Evolutionary conservation across 2,113 vertebrate genomes (phyloP), one percentile per base, ranked within the genome.

Genomic region (Xyrauchen texanus): DNA sequence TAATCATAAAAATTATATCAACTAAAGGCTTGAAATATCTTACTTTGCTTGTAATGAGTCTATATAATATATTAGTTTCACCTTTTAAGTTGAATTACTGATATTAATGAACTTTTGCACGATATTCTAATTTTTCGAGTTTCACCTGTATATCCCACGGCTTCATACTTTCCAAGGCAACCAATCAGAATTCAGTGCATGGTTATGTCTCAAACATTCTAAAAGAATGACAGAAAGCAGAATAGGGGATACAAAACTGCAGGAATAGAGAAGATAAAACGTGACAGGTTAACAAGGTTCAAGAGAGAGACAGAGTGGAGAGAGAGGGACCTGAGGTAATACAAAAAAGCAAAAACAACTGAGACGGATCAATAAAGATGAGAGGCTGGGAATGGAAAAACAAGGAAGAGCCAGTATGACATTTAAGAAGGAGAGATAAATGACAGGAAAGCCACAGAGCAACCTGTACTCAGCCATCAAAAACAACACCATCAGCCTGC

Each of bases 291-390:
- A 34, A 34, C 21, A 34, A 34, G 21, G 3, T 34, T 34, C 21
- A 34, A 34, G 62, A 62, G 62, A 76, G 42, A 51, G 62, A 76
- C 49, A 65, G 42, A 76, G 62, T 45, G 49, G 62, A 55, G 74
- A 34, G 49, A 76, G 49, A 65, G 49, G 5, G n/a, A 45, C 11
- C 15, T 53, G 62, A 62, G 21, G 44, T 53, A 76, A 34, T 34
- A 34, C 21, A 34, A 34, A 34, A 34, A 34, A 65, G 13, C 46
- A 44, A 55, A 16, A 53, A 65, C 73, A 76, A 76, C 73, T 65
- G 16, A 65, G 49, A n/a, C 5, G 4, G 62, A 76, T 76, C 74
- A 53, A 76, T 76, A 76, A 52, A 64, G 62, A 76, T 53, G 62
- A 66, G 49, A 65, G 49, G 42, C 60, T 63, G 8, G 60, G 13